A percentile compares a stretch with the other conserved stretches of the same genome.
phyloP scores from a whole-genome alignment of 2,888 invertebrate species.

The Liodrosophila aerea region DNA sequence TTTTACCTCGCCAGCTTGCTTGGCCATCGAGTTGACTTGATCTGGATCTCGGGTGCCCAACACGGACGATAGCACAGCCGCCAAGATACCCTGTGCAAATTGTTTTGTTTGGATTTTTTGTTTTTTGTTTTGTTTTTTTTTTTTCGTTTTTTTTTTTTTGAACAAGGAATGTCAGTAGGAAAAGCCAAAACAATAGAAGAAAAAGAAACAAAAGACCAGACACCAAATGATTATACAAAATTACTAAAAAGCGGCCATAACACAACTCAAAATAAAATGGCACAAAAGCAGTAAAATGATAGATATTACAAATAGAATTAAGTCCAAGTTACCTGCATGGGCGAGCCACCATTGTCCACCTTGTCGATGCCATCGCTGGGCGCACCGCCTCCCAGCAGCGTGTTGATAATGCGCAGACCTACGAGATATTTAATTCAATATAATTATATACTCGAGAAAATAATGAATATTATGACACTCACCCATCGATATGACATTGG shows the following conservation, averaged over 20 bases:
- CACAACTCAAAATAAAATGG: slow-evolving; percentile 50
- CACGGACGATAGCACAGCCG: slow-evolving; percentile 94
- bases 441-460: slow-evolving; percentile 2
- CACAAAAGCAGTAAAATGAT: slow-evolving; percentile 62
- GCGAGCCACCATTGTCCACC: slow-evolving; percentile 93
- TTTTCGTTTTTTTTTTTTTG: slow-evolving; percentile 9
- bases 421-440: too few relatives aligned
- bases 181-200: slow-evolving; percentile 28
- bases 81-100: slow-evolving; percentile 92
- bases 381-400: slow-evolving; percentile 90
- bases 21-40: slow-evolving; percentile 96
- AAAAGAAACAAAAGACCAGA: slow-evolving; percentile 53
- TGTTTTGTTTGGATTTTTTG: slow-evolving; percentile 32
- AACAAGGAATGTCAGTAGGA: slow-evolving; percentile 18
- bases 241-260: slow-evolving; percentile 26
- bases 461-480: slow-evolving; percentile 11
- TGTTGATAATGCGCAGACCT: slow-evolving; percentile 91
- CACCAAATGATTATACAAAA: slow-evolving; percentile 56
- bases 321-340: slow-evolving; percentile 89
- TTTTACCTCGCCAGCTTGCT: slow-evolving; percentile 97
- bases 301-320: slow-evolving; percentile 5
- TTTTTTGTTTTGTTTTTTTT: slow-evolving; percentile 11
- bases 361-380: slow-evolving; percentile 93
- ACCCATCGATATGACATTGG: slow-evolving; percentile 91
- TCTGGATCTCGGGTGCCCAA: slow-evolving; percentile 95